phyloP scores from a whole-genome alignment of 2,797 vertebrate species.

The Vespertilio murinus region DNA sequence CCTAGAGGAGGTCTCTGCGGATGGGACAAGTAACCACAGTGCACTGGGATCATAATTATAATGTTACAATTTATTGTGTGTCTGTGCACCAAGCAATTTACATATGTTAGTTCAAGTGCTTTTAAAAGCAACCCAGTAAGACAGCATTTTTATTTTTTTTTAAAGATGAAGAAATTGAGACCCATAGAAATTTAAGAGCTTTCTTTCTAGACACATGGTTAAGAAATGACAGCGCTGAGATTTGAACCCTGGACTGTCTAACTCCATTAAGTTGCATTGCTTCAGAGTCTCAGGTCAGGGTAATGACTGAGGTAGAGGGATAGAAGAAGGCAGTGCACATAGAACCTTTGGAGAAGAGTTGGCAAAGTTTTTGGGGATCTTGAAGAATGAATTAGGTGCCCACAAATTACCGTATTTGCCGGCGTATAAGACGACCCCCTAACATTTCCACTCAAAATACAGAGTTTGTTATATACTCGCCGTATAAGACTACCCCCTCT shows the following conservation, averaged over 20 bases:
- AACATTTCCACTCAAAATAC: too few relatives aligned
- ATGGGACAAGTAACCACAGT: background rate
- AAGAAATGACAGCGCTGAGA: background rate
- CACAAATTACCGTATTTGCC: too few relatives aligned
- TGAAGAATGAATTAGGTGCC: background rate
- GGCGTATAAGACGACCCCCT: too few relatives aligned
- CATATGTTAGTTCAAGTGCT: background rate
- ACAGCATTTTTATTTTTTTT: background rate
- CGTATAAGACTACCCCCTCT: too few relatives aligned
- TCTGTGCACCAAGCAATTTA: background rate
- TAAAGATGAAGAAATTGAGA: background rate
- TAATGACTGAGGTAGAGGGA: background rate
- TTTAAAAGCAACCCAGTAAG: background rate
- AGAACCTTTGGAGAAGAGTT: background rate
- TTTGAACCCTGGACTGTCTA: background rate
- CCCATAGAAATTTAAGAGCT: background rate
- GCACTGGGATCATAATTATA: background rate
- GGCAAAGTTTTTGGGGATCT: background rate
- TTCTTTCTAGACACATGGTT: background rate
- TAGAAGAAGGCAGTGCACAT: background rate
- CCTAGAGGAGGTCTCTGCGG: constrained; percentile 24
- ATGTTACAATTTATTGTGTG: background rate
- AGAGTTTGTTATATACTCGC: too few relatives aligned
- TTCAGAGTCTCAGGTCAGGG: background rate
- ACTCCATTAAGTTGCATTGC: background rate